A percentile compares a stretch with the other conserved stretches of the same genome.
Evolutionary conservation across 2,888 invertebrate species (phyloP).

Genomic region (Aplocera efformata): DNA sequence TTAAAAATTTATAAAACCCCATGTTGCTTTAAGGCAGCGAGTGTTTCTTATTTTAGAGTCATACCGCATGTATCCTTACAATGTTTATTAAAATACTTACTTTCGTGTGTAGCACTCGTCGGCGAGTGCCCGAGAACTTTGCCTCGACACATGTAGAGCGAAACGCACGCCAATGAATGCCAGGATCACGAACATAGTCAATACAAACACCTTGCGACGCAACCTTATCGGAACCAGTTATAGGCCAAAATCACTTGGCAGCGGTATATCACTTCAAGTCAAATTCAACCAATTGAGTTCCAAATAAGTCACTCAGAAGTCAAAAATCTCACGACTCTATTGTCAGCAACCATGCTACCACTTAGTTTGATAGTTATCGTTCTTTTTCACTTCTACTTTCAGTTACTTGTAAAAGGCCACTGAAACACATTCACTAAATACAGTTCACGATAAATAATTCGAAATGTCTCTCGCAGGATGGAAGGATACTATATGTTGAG

Average conservation of each 20-base stretch:
- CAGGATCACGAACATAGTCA: conserved; percentile 71
- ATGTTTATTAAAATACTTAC: conserved; percentile 44
- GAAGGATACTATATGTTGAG: too few relatives aligned
- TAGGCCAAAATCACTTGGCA: conserved; percentile 14
- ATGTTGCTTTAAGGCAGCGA: too few relatives aligned
- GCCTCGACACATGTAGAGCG: conserved; percentile 70
- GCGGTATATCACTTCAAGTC: neutral
- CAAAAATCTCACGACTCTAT: neutral
- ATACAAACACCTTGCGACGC: conserved; percentile 34
- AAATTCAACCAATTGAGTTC: conserved; percentile 9
- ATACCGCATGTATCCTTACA: conserved; percentile 32
- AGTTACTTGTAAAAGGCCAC: too few relatives aligned
- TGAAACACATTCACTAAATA: too few relatives aligned
- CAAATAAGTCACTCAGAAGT: neutral
- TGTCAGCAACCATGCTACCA: too few relatives aligned
- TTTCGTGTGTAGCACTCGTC: conserved; percentile 76
- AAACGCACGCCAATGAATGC: conserved; percentile 73
- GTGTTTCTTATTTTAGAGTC: conserved; percentile 6
- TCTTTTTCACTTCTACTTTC: too few relatives aligned
- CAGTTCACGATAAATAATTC: too few relatives aligned
- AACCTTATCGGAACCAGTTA: conserved; percentile 20
- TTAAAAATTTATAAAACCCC: too few relatives aligned
- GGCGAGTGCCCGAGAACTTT: conserved; percentile 67
- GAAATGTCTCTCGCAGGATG: too few relatives aligned
- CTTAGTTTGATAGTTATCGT: too few relatives aligned